Conservation (phyloP, 2,888 invertebrate species). For the Rhimphoctona megacephalus region DNA sequence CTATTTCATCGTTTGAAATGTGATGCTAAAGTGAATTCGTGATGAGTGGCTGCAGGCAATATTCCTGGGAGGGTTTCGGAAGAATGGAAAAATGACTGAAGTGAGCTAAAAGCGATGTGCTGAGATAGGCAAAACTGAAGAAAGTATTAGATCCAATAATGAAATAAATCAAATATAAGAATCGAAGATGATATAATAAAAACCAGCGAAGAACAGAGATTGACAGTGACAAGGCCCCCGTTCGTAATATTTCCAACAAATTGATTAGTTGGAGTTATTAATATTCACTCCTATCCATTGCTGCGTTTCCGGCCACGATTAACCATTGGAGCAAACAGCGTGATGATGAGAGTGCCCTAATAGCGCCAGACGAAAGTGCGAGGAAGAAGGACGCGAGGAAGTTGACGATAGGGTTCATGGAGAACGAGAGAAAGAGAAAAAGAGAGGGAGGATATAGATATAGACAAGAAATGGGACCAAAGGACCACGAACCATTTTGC, state of each 20-base stretch:
- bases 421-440: slow-evolving; percentile 2
- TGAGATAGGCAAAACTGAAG: neutral
- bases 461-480: neutral
- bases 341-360: slow-evolving; percentile 81
- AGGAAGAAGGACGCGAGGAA: slow-evolving; percentile 24
- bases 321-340: slow-evolving; percentile 82
- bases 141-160: slow-evolving; percentile 32
- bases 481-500: slow-evolving; percentile 41
- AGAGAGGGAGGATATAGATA: slow-evolving; percentile 12
- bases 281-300: slow-evolving; percentile 83
- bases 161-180: neutral
- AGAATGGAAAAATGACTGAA: neutral
- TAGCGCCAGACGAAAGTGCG: slow-evolving; percentile 36
- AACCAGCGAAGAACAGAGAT: slow-evolving; percentile 17
- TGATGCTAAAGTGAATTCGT: neutral
- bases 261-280: slow-evolving; percentile 84
- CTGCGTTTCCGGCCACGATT: slow-evolving; percentile 84
- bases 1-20: neutral
- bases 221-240: slow-evolving; percentile 43
- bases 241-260: slow-evolving; percentile 80
- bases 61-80: neutral
- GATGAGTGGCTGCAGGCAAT: neutral
- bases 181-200: neutral
- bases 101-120: neutral
- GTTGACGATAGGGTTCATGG: slow-evolving; percentile 19